phyloP scores from a whole-genome alignment of 2,888 invertebrate species.

The Gnatocerus cornutus region DNA sequence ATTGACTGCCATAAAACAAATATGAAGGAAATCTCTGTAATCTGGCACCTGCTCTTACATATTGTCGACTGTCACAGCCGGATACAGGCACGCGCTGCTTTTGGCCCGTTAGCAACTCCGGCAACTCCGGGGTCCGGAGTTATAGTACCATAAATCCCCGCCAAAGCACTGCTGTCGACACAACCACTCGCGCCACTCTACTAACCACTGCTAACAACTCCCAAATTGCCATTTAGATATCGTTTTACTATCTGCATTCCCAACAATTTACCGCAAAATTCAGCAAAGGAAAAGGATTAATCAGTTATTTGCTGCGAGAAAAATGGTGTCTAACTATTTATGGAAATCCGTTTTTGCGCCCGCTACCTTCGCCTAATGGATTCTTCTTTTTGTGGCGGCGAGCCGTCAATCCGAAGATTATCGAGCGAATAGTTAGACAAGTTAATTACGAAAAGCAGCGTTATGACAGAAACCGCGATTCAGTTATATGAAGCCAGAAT shows the following conservation, averaged over 20 bases:
- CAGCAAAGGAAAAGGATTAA: neutral
- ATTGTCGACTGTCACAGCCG: slow-evolving; percentile 62
- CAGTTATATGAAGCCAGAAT: slow-evolving; percentile 70
- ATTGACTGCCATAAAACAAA: slow-evolving; percentile 62
- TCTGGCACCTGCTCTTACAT: slow-evolving; percentile 64
- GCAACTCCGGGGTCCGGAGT: slow-evolving; percentile 61
- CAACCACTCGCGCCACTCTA: slow-evolving; percentile 67
- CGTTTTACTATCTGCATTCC: slow-evolving; percentile 57
- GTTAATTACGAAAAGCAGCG: slow-evolving; percentile 24
- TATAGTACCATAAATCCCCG: slow-evolving; percentile 67
- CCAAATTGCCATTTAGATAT: slow-evolving; percentile 69
- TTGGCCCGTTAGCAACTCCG: slow-evolving; percentile 60
- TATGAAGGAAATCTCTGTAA: slow-evolving; percentile 64
- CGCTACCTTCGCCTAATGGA: slow-evolving; percentile 11
- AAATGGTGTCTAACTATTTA: neutral
- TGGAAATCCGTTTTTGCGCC: slow-evolving; percentile 1
- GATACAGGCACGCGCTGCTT: slow-evolving; percentile 62
- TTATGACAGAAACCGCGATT: slow-evolving; percentile 51
- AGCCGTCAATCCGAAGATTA: slow-evolving; percentile 25
- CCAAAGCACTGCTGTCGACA: slow-evolving; percentile 66
- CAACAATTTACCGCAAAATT: slow-evolving; percentile 34
- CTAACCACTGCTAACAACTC: slow-evolving; percentile 70
- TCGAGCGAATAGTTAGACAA: slow-evolving; percentile 18
- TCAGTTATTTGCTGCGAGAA: too few species aligned
- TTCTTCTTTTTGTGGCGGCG: slow-evolving; percentile 16